Percentiles rank a stretch among this genome's conserved stretches.
These are phyloP conservation scores for Nesoenas mayeri DNA, from an alignment of 2,113 vertebrate species.

Conservation along the genomic window DNA sequence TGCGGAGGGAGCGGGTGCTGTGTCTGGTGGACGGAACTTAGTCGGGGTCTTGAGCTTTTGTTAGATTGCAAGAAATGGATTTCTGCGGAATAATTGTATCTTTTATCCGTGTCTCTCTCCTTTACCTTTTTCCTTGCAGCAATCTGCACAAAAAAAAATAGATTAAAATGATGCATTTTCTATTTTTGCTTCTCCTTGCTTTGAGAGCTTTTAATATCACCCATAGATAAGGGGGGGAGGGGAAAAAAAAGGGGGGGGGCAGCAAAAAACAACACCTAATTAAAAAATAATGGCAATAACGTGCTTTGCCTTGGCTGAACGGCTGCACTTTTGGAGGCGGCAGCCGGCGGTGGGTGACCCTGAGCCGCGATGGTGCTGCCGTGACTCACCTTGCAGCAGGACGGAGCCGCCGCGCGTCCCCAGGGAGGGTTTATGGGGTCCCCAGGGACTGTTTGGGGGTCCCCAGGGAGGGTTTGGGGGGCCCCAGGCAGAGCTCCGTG, in stretches of 20 bases:
- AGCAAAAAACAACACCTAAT: neutral
- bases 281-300: conserved; percentile 32
- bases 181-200: conserved; percentile 6
- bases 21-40: neutral
- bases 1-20: neutral
- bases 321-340: conserved; percentile 8
- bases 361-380: too few species aligned
- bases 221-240: neutral
- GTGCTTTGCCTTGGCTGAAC: neutral
- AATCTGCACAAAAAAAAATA: neutral
- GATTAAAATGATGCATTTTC: neutral
- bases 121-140: neutral
- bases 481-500: neutral
- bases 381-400: conserved; percentile 63
- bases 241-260: accelerated
- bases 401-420: neutral
- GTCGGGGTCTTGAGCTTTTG: conserved; percentile 30
- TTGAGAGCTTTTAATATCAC: conserved; percentile 18
- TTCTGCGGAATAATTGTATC: conserved; percentile 45
- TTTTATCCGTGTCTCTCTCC: conserved; percentile 5
- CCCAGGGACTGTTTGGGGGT: neutral
- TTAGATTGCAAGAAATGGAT: conserved; percentile 11
- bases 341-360: conserved; percentile 47
- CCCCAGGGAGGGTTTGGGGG: neutral
- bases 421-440: neutral